Evolutionary conservation across 2,797 vertebrate genomes (phyloP), one percentile per base, ranked within the genome.

Genomic region (Hippocampus kuda): DNA sequence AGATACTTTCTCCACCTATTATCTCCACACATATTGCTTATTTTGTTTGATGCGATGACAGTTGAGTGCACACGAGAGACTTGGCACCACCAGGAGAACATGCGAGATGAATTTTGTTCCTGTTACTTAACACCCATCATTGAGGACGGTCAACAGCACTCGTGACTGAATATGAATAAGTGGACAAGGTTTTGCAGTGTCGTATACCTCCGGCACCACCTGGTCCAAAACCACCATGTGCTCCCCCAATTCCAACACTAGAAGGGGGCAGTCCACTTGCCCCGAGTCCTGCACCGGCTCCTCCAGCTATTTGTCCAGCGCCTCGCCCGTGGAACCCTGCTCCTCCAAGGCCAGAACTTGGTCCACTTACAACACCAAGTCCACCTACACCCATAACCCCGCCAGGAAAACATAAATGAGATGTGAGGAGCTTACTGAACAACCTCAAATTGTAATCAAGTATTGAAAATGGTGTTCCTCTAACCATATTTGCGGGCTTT

Each of bases 401-500:
- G 57, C 79, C 82, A 53, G 75, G 79, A 53, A 75, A 77, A 71
- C 83, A 83, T 84, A 15, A 5, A 44, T 44, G 53, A 57, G 22
- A 68, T 13, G 10, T 13, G 10, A 42, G 30, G 38, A 38, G 13
- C 3, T 59, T 53, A 38, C 20, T 26, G 22, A 20, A 24, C 41
- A 16, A 20, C 4, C 54, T 44, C 1, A 56, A 3, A 57, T n/a
- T n/a, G 27, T 54, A 30, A 68, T 30, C 13, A 24, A 9, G 38
- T 48, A 54, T 12, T 7, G n/a, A 9, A 24, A 30, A 13, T 65
- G 65, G 1, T 75, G 66, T 62, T 18, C 22, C 44, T 72, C 84
- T 80, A 72, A 91, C 91, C 91, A 79, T 91, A 91, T 89, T 91
- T 91, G 0, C 85, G 85, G 0, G 90, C 87, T 85, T 92, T 92